A percentile compares a stretch with the other conserved stretches of the same genome.
phyloP scores from a whole-genome alignment of 2,797 vertebrate species.

The Anomalospiza imberbis region DNA sequence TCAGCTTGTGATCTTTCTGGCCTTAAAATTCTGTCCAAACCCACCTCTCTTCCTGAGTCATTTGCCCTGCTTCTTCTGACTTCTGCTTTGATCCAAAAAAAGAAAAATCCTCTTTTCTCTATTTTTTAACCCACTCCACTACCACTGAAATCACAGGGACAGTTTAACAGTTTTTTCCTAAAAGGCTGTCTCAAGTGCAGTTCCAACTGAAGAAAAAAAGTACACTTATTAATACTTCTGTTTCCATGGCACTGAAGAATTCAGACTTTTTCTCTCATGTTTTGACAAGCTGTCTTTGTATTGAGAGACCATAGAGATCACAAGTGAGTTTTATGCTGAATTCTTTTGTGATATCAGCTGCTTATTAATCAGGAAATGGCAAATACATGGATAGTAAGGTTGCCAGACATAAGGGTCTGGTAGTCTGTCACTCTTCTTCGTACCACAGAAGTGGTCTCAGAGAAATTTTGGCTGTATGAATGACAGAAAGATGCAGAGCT shows the following conservation, averaged over 20 bases:
- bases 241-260: constrained; percentile 48
- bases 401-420: not conserved
- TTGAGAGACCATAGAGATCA: not conserved
- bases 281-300: constrained; percentile 9
- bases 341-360: not conserved
- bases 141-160: not conserved
- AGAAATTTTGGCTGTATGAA: not conserved
- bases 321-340: constrained; percentile 10
- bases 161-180: not conserved
- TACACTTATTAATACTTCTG: not conserved
- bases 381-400: not conserved
- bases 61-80: not conserved
- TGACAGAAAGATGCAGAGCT: not conserved
- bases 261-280: not conserved
- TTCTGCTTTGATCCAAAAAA: not conserved
- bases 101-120: not conserved
- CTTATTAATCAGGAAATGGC: not conserved
- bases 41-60: not conserved
- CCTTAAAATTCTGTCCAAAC: not conserved
- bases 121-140: not conserved
- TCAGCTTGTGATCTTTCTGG: not conserved
- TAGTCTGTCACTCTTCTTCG: not conserved
- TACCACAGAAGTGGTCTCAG: not conserved
- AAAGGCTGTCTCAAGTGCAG: not conserved
- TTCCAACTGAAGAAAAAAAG: not conserved